Conservation (phyloP, 2,797 vertebrate species). For the Sebastes wilsoni region DNA sequence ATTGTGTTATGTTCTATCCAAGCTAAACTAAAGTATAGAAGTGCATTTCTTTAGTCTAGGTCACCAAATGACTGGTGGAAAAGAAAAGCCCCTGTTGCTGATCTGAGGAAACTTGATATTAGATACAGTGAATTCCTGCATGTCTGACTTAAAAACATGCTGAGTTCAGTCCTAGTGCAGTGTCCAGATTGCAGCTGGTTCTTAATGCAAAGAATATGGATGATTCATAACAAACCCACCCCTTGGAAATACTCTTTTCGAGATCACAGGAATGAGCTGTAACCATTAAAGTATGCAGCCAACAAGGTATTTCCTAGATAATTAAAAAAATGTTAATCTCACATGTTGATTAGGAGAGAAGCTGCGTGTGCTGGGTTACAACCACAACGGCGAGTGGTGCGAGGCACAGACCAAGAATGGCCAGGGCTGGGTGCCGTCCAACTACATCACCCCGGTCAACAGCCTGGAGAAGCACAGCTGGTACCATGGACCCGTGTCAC, state of each 20-base stretch:
- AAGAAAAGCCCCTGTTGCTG: conserved; percentile 18
- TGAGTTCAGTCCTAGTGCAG: neutral
- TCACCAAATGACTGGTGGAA: conserved; percentile 25
- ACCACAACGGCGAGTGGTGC: conserved; percentile 98
- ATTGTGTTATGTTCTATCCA: neutral
- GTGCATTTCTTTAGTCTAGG: neutral
- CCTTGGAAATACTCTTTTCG: neutral
- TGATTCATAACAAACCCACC: neutral
- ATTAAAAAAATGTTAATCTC: neutral
- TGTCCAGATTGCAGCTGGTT: neutral
- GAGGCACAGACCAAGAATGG: conserved; percentile 98
- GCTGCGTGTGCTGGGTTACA: conserved; percentile 96
- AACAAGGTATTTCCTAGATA: neutral
- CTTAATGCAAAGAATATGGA: neutral
- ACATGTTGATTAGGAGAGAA: conserved; percentile 87
- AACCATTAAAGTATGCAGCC: neutral
- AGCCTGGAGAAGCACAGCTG: conserved; percentile 99
- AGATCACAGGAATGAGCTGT: neutral
- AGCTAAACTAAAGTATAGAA: neutral
- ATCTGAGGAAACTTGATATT: conserved; percentile 37
- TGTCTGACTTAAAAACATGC: conserved; percentile 28
- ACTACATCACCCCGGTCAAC: conserved; percentile 98
- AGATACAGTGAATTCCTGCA: conserved; percentile 39
- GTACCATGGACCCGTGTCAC: conserved; percentile 97
- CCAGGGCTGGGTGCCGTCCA: conserved; percentile 99